Evolutionary conservation across 2,113 vertebrate genomes (phyloP), one percentile per base, ranked within the genome.

Genomic region (Telmatochromis brichardi): DNA sequence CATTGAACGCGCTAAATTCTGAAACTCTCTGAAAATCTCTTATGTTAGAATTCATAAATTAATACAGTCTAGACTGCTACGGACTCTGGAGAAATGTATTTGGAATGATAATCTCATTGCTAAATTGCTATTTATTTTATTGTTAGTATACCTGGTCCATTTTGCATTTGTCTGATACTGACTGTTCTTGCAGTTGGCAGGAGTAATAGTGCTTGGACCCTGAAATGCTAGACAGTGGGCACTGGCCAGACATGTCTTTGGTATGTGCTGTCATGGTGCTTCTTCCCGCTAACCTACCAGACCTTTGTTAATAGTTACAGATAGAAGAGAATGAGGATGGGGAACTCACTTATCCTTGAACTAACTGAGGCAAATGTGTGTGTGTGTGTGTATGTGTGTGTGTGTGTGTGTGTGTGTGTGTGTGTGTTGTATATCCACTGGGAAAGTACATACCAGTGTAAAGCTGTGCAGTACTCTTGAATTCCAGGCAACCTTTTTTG

Each of bases 121-220:
- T 81, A 55, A 89, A 91, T 33, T 21, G 37, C 55, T 17, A 31
- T 58, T 58, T 58, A 31, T 58, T 58, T 58, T 58, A 58, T 73
- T 73, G n/a, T 60, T 45, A 21, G 63, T 83, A 21, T 81, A 80
- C 45, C 63, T 47, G 47, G 86, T 65, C 53, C 87, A 86, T 76
- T 83, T 65, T 81, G 47, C 78, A 80, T 92, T 93, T 92, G 88
- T 92, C 76, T 82, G 55, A 83, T 71, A 86, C 87, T 90, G 86
- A 88, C 89, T 90, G 92, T 93, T 94, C 90, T 87, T 94, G 76
- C 89, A 87, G 86, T 93, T 95, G 93, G 92, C 86, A 88, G 10
- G 65, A 88, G 60, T 92, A 84, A 54, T 54, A 8, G 86, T 42
- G 84, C 82, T 31, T 65, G 83, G 88, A 54, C n/a, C 86, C n/a